These are phyloP conservation scores for Argynnis bischoffii DNA, from an alignment of 2,888 invertebrate genomes.

Conservation along the genomic window DNA sequence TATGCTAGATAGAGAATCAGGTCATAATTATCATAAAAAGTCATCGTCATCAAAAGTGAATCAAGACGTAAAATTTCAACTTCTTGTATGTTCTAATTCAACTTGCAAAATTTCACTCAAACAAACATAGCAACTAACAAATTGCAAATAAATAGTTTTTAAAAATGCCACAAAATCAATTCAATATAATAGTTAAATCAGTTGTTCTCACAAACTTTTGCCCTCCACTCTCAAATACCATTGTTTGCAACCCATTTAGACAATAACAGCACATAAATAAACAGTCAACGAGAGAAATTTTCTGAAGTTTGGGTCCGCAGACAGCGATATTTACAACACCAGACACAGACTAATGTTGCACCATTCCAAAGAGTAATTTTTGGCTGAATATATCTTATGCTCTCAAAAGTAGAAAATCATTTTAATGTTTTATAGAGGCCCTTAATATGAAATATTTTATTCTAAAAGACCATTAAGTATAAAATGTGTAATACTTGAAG, in stretches of 20 bases:
- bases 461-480: not conserved
- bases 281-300: conserved; percentile 27
- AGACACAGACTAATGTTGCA: conserved; percentile 25
- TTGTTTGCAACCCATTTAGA: conserved; percentile 24
- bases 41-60: too few relatives aligned
- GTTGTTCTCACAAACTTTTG: conserved; percentile 14
- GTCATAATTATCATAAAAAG: too few relatives aligned
- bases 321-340: conserved; percentile 26
- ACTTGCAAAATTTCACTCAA: too few relatives aligned
- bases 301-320: conserved; percentile 26
- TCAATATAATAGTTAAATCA: conserved; percentile 8
- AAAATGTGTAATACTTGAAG: too few relatives aligned
- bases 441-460: conserved; percentile 3
- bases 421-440: conserved; percentile 17
- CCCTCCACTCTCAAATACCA: conserved; percentile 11
- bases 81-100: too few relatives aligned
- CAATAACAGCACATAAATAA: conserved; percentile 26
- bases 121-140: too few relatives aligned
- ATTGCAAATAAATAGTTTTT: not conserved
- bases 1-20: too few relatives aligned
- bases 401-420: conserved; percentile 12
- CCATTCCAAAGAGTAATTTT: conserved; percentile 28
- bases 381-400: conserved; percentile 16
- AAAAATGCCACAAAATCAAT: conserved; percentile 2
- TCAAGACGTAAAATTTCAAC: too few relatives aligned